Conservation (phyloP, 2,888 invertebrate species). For the Rotaria magnacalcarata region DNA sequence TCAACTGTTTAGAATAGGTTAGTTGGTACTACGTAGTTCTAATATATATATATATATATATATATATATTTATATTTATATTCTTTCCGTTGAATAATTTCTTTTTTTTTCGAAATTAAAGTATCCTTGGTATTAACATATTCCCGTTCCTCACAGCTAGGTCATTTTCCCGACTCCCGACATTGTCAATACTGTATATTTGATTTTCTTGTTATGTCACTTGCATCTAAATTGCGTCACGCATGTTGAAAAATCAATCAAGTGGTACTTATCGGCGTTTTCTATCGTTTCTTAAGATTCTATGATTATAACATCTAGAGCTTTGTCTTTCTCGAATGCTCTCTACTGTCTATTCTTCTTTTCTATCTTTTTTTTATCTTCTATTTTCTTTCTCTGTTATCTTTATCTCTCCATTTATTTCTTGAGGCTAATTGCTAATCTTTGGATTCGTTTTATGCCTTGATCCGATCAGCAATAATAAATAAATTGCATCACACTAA, state of each 20-base stretch:
- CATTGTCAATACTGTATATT: not conserved
- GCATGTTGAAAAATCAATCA: not conserved
- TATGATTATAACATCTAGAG: not conserved
- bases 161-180: not conserved
- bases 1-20: not conserved
- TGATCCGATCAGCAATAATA: not conserved
- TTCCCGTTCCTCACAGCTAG: not conserved
- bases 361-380: not conserved
- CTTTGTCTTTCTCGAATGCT: not conserved
- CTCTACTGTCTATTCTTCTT: not conserved
- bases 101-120: not conserved
- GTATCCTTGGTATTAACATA: not conserved
- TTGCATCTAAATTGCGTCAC: not conserved
- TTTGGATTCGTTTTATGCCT: not conserved
- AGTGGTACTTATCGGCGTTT: not conserved
- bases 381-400: not conserved
- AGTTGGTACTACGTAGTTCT: not conserved
- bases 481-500: not conserved
- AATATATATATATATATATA: not conserved
- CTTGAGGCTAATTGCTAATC: not conserved
- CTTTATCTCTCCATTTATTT: not conserved
- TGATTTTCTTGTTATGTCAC: not conserved
- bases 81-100: not conserved
- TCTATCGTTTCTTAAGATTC: not conserved
- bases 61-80: not conserved